These are phyloP conservation scores for Crenichthys baileyi DNA, from an alignment of 2,797 vertebrate species.

Conservation along the genomic window DNA sequence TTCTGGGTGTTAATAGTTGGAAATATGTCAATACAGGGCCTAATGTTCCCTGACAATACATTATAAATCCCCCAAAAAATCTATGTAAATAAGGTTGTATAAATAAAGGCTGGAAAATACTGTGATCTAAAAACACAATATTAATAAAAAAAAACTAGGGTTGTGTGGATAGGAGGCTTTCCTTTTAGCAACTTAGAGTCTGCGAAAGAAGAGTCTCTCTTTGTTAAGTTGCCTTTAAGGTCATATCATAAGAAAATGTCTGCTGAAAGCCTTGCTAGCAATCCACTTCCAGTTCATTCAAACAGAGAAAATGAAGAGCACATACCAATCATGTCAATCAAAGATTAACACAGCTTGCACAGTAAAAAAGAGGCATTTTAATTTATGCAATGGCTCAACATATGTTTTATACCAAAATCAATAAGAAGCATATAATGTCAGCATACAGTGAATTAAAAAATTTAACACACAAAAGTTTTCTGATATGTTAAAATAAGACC, in stretches of 20 bases:
- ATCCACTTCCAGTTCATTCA: not conserved
- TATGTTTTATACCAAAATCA: not conserved
- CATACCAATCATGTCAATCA: not conserved
- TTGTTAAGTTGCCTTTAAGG: not conserved
- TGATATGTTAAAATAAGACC: too few relatives aligned
- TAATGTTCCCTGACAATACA: slow-evolving; percentile 38
- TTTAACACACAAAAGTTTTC: not conserved
- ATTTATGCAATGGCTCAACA: too few relatives aligned
- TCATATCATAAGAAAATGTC: not conserved
- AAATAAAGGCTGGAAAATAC: not conserved
- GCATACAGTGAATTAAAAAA: not conserved
- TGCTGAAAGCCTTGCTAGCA: not conserved
- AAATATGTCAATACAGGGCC: slow-evolving; percentile 33
- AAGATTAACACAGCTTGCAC: not conserved
- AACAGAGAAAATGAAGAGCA: not conserved
- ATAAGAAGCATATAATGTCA: not conserved
- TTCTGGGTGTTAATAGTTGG: slow-evolving; percentile 49
- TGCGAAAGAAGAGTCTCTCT: not conserved
- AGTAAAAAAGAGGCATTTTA: not conserved
- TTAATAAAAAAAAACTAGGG: not conserved
- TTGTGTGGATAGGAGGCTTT: not conserved
- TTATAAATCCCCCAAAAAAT: slow-evolving; percentile 18
- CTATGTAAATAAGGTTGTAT: slow-evolving; percentile 8
- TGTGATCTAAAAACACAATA: not conserved
- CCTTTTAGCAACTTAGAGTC: not conserved